These are phyloP conservation scores for Aurelia aurita complex sp. Pacific DNA, from an alignment of 30 jellyfish, hydroid and myxozoan genomes.

Conservation along the genomic window DNA sequence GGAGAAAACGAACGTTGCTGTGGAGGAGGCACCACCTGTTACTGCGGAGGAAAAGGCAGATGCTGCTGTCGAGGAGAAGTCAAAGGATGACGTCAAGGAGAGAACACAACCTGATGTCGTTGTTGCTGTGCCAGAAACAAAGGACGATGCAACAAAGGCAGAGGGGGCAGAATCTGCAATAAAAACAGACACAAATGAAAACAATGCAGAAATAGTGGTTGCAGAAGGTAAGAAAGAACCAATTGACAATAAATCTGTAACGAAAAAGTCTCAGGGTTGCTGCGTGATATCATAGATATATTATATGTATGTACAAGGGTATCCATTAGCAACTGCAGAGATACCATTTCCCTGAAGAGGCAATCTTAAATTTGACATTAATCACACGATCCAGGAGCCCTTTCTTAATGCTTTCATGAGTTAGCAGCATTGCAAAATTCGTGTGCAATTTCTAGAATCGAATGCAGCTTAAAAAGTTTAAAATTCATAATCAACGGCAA, in stretches of 20 bases:
- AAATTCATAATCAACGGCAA: too few relatives aligned
- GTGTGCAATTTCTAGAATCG: too few relatives aligned
- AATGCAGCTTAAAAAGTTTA: too few relatives aligned
- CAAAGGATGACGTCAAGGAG: not conserved
- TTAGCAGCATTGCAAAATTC: too few relatives aligned
- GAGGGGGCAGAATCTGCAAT: conserved; percentile 28
- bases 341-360: too few relatives aligned
- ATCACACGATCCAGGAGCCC: too few relatives aligned
- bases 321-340: too few relatives aligned
- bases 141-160: conserved; percentile 4
- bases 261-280: conserved; percentile 45
- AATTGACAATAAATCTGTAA: conserved; percentile 1
- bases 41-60: not conserved
- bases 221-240: conserved; percentile 33
- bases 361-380: too few relatives aligned
- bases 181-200: not conserved
- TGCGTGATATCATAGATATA: conserved; percentile 29
- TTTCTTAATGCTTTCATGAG: too few relatives aligned
- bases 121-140: not conserved
- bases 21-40: too few relatives aligned
- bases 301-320: too few relatives aligned
- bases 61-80: not conserved
- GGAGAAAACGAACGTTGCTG: too few relatives aligned
- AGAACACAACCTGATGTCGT: not conserved
- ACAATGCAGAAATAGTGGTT: not conserved